Conservation (phyloP, 2,888 invertebrate genomes). For the Phrixothrix hirtus region DNA sequence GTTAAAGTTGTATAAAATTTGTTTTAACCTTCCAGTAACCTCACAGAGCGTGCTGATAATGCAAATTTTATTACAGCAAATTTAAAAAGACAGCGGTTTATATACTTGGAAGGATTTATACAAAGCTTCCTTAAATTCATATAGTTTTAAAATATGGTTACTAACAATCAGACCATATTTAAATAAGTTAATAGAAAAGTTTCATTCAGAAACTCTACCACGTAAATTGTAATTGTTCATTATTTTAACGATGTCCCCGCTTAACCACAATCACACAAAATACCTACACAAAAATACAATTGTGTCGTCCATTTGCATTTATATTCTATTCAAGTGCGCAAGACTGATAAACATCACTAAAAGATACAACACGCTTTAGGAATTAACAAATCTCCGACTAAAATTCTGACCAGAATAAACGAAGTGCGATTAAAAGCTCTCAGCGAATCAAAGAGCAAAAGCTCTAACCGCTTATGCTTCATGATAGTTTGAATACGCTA, state of each 20-base stretch:
- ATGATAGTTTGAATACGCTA: conserved; percentile 35
- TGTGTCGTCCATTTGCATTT: conserved; percentile 57
- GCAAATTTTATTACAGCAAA: not conserved
- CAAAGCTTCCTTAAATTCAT: not conserved
- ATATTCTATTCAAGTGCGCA: conserved; percentile 55
- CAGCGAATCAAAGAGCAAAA: conserved; percentile 2
- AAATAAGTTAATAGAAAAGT: conserved; percentile 2
- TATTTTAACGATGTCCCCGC: conserved; percentile 53
- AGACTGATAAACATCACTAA: conserved; percentile 54
- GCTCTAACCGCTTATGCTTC: conserved; percentile 26
- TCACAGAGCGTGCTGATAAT: not conserved
- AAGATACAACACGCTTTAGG: conserved; percentile 51
- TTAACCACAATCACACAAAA: conserved; percentile 51
- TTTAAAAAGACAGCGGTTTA: not conserved
- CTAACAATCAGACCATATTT: not conserved
- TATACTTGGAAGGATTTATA: not conserved
- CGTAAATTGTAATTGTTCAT: conserved; percentile 53
- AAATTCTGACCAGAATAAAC: conserved; percentile 17
- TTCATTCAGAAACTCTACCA: conserved; percentile 17
- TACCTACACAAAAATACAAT: conserved; percentile 55
- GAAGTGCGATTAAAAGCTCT: conserved; percentile 12
- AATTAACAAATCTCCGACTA: conserved; percentile 49
- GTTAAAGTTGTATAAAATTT: not conserved
- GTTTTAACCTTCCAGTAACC: not conserved
- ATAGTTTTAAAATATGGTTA: not conserved